Conservation (phyloP, 2,888 invertebrate species). For the Dolichomitus sp. region DNA sequence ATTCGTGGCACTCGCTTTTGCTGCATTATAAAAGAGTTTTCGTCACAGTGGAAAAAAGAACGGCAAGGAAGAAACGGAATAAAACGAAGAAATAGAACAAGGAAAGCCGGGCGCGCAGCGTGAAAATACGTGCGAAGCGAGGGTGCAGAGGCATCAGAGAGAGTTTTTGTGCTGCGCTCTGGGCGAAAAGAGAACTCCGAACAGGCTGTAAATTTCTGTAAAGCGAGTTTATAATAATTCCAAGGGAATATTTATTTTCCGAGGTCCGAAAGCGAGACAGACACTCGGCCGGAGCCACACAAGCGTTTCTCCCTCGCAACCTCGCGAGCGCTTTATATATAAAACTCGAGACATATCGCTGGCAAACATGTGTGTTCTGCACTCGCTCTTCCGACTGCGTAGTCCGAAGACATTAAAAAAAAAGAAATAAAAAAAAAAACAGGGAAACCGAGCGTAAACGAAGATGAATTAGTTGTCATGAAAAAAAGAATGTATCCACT, state of each 20-base stretch:
- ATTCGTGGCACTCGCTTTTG: conserved; percentile 5
- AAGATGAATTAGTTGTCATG: conserved; percentile 33
- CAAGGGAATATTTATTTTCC: conserved; percentile 65
- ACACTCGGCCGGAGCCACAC: conserved; percentile 10
- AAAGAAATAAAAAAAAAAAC: conserved; percentile 12
- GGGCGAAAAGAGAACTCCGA: conserved; percentile 24
- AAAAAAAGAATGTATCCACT: conserved; percentile 32
- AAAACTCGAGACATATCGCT: conserved; percentile 45
- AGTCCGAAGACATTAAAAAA: conserved; percentile 31
- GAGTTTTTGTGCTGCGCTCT: conserved; percentile 22
- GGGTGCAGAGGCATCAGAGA: conserved; percentile 3
- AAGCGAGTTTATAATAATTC: conserved; percentile 68
- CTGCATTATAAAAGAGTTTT: conserved; percentile 14
- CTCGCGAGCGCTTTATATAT: conserved; percentile 52
- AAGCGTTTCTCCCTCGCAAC: conserved; percentile 31
- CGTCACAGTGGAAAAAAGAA: conserved; percentile 7
- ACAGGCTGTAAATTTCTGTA: conserved; percentile 60
- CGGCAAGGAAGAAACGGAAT: neutral
- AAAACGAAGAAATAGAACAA: conserved; percentile 11
- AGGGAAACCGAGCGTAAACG: neutral
- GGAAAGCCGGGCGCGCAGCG: neutral
- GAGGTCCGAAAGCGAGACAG: conserved; percentile 24
- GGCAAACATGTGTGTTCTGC: neutral
- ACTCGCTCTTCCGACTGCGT: neutral
- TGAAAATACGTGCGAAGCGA: conserved; percentile 10